A percentile compares a stretch with the other conserved stretches of the same genome.
These are phyloP conservation scores for Orycteropus afer DNA, from an alignment of 2,113 vertebrate genomes.

Conservation along the genomic window DNA sequence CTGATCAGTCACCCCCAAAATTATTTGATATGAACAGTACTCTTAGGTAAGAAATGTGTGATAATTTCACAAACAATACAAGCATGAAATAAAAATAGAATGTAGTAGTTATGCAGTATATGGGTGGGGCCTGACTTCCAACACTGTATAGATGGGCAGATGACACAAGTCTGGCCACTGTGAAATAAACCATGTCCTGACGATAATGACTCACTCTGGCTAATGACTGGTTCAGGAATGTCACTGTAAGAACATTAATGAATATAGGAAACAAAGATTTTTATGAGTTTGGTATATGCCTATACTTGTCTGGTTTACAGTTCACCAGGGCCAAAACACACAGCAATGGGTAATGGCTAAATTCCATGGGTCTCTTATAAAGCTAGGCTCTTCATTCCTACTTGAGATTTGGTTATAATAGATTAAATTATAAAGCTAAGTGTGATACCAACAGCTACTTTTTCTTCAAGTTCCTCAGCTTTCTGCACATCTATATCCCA, in stretches of 20 bases:
- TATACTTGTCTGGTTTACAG: background rate
- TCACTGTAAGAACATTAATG: background rate
- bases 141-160: background rate
- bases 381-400: slow-evolving; percentile 1
- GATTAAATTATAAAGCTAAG: slow-evolving; percentile 24
- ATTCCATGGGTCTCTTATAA: background rate
- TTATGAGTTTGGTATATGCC: background rate
- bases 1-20: background rate
- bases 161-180: background rate
- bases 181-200: background rate
- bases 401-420: background rate
- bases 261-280: background rate
- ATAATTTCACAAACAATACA: slow-evolving; percentile 6
- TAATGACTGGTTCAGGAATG: too few species aligned
- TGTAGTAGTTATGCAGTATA: background rate
- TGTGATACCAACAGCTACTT: slow-evolving; percentile 88
- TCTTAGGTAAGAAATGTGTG: background rate
- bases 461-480: slow-evolving; percentile 93
- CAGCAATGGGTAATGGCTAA: background rate
- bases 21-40: background rate
- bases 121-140: background rate
- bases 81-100: background rate
- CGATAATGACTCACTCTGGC: background rate
- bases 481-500: slow-evolving; percentile 94
- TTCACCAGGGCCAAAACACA: slow-evolving; percentile 32